A percentile compares a stretch with the other conserved stretches of the same genome.
These are phyloP conservation scores for Pelochelys cantorii DNA, from an alignment of 2,797 vertebrate genomes.

Conservation along the genomic window DNA sequence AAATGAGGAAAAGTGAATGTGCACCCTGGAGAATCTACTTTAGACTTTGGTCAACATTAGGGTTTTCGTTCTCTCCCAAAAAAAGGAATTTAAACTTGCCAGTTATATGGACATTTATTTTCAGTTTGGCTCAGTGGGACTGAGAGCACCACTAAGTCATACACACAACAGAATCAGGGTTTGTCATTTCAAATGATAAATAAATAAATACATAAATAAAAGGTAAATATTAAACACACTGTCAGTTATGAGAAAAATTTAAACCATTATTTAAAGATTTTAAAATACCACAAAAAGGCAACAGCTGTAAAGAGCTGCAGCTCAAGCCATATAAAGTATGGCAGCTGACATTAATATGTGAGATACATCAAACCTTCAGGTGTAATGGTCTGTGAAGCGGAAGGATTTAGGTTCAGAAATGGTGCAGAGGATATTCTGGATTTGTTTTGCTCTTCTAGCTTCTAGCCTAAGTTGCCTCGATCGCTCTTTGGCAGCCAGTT, in stretches of 20 bases:
- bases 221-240: constrained; percentile 18
- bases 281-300: constrained; percentile 57
- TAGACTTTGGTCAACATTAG: constrained; percentile 5
- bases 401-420: constrained; percentile 85
- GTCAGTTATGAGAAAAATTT: constrained; percentile 19
- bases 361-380: constrained; percentile 79
- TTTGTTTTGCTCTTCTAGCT: constrained; percentile 86
- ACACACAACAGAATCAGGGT: constrained; percentile 56
- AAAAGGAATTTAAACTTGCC: constrained; percentile 17
- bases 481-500: constrained; percentile 87
- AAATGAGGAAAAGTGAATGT: neutral
- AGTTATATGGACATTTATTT: neutral
- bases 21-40: neutral
- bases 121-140: constrained; percentile 36
- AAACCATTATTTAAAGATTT: constrained; percentile 45
- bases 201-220: neutral
- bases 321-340: constrained; percentile 33
- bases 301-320: constrained; percentile 44
- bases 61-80: no score
- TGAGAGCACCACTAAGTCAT: constrained; percentile 52
- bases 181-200: constrained; percentile 54
- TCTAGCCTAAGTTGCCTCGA: constrained; percentile 88
- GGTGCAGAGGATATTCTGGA: constrained; percentile 84
- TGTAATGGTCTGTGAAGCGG: constrained; percentile 85
- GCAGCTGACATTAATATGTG: constrained; percentile 27